Percentiles rank a stretch among this genome's conserved stretches.
These are phyloP conservation scores for Limonius californicus DNA, from an alignment of 1,140 invertebrate species.

Conservation along the genomic window DNA sequence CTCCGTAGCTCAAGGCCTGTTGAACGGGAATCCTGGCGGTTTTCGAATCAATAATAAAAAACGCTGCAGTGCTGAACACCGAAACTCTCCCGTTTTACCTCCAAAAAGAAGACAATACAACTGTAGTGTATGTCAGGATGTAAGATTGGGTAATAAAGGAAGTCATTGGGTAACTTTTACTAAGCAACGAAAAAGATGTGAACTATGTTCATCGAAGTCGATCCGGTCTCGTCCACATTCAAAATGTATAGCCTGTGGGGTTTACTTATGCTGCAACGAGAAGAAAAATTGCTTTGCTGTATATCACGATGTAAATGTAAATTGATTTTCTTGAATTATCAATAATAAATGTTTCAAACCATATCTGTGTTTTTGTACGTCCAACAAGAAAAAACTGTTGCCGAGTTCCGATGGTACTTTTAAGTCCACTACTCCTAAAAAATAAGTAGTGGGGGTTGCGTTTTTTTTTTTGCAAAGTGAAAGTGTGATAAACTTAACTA, in stretches of 20 bases:
- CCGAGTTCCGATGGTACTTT: too few species aligned
- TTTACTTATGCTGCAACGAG: background rate
- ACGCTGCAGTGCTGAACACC: background rate
- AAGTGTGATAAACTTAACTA: too few species aligned
- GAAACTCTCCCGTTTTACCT: background rate
- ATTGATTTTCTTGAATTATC: too few species aligned
- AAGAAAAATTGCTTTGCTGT: background rate
- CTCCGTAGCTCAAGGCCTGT: background rate
- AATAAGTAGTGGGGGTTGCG: too few species aligned
- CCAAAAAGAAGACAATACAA: slow-evolving; percentile 35
- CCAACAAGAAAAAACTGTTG: too few species aligned
- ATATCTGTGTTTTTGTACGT: too few species aligned
- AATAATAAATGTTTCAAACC: too few species aligned
- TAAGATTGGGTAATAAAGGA: slow-evolving; percentile 42
- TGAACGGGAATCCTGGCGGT: too few species aligned
- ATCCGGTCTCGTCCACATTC: background rate
- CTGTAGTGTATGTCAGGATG: slow-evolving; percentile 39
- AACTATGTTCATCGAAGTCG: slow-evolving; percentile 33
- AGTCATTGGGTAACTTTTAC: slow-evolving; percentile 42
- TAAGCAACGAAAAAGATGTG: slow-evolving; percentile 41
- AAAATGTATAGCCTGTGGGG: background rate
- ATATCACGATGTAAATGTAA: background rate
- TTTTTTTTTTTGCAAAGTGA: too few species aligned
- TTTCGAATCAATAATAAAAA: too few species aligned
- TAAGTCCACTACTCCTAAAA: too few species aligned